Conservation (phyloP, 2,888 invertebrate species). For the Dendrolimus pini region DNA sequence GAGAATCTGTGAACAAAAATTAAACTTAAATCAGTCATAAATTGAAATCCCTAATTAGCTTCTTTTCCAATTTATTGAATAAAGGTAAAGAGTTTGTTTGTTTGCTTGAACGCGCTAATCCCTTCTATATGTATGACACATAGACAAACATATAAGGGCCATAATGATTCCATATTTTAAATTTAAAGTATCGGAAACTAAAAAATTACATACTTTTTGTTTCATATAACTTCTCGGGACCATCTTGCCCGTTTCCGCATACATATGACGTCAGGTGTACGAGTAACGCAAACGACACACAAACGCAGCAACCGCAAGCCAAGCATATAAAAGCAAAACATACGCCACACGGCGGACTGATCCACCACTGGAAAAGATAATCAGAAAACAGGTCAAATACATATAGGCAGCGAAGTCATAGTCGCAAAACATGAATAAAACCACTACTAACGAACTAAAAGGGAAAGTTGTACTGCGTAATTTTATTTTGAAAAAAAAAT, state of each 20-base stretch:
- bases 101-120: no score
- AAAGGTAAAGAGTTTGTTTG: no score
- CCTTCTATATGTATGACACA: not conserved
- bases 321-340: constrained; percentile 18
- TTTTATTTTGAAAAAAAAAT: no score
- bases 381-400: not conserved
- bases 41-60: not conserved
- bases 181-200: not conserved
- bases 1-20: constrained; percentile 33
- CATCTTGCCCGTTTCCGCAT: not conserved
- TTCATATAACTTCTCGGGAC: not conserved
- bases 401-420: not conserved
- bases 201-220: not conserved
- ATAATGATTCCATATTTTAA: not conserved
- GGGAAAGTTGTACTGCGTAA: no score
- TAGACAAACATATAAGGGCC: not conserved
- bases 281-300: constrained; percentile 14
- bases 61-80: not conserved
- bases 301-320: constrained; percentile 18
- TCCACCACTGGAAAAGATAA: constrained; percentile 25
- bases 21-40: not conserved
- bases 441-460: no score
- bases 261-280: constrained; percentile 14
- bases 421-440: no score
- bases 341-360: constrained; percentile 27